phyloP scores from a whole-genome alignment of 2,113 vertebrate genomes.

The Seriola rivoliana region DNA sequence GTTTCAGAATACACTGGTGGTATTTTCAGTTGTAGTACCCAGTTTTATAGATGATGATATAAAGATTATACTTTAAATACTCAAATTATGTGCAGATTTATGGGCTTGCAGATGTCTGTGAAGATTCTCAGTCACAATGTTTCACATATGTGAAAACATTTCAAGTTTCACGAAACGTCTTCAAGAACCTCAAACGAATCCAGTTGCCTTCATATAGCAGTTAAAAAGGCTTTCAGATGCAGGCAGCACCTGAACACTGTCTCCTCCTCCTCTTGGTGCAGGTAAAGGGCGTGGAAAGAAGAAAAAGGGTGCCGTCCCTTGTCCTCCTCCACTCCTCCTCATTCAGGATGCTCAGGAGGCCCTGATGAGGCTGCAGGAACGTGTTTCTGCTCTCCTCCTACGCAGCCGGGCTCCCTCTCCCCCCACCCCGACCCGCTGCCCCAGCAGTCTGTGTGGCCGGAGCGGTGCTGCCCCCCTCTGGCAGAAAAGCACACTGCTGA shows the following conservation, averaged over 20 bases:
- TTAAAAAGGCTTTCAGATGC: background rate
- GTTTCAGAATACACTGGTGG: background rate
- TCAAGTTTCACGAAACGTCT: background rate
- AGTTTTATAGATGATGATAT: background rate
- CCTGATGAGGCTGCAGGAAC: constrained; percentile 84
- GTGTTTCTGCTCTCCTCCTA: constrained; percentile 87
- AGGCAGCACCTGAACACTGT: background rate
- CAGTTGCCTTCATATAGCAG: too few relatives aligned
- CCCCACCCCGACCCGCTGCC: constrained; percentile 84
- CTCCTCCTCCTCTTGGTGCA: constrained; percentile 48
- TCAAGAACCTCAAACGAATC: background rate
- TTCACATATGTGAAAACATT: too few relatives aligned
- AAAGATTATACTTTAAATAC: background rate
- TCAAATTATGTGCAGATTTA: background rate
- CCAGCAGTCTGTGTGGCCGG: constrained; percentile 83
- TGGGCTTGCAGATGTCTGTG: background rate
- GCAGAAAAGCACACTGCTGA: constrained; percentile 87
- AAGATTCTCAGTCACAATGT: too few relatives aligned
- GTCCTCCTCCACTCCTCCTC: constrained; percentile 85
- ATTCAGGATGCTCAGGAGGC: constrained; percentile 85
- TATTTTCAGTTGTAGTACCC: background rate
- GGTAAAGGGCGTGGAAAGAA: constrained; percentile 85
- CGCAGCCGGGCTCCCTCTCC: constrained; percentile 75
- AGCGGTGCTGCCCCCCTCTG: constrained; percentile 84
- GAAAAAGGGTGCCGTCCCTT: constrained; percentile 70